Evolutionary conservation across 2,113 vertebrate species (phyloP), one percentile per base, ranked within the genome.

Genomic region (Butastur rufipennis): DNA sequence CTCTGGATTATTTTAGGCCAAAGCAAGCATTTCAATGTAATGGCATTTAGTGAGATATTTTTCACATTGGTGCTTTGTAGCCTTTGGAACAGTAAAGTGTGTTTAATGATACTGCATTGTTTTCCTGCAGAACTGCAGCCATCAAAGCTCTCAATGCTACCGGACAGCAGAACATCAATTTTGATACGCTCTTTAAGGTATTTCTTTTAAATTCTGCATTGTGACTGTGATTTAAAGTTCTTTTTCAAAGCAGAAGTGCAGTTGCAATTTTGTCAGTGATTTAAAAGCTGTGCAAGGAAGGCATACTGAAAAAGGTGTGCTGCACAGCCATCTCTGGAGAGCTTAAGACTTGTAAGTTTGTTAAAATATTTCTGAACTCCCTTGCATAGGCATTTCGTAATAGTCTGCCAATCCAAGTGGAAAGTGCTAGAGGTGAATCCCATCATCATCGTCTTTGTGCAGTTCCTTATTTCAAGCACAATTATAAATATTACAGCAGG

Each of bases 91-190:
- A 10, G 12, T 31, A 1, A 36, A n/a, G 9, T 29, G 25, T 58
- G 13, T 68, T 34, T 25, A 32, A 29, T 84, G 61, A 63, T 38
- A 2, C 40, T 50, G 48, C 5, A 4, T 72, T 73, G 1, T 91
- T 97, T 58, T 96, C 84, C 45, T 70, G 62, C 92, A 99, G 99
- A 97, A 98, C 99, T 32, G 95, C 97, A 42, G 99, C 99, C 84
- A 98, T 98, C 89, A 98, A 97, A 96, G 99, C 99, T 43, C 94
- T 99, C 47, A 99, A 99, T 94, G 96, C 97, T 42, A 99, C 98
- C 0, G 99, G 99, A 45, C 99, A 99, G 90, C 96, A 94, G 6
- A 96, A 99, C 84, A 98, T 99, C 84, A 98, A 97, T 84, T 87
- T 98, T 55, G 92, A 98, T 18, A 93, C 98, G 0, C 98, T 99